Conservation (phyloP, 2,888 invertebrate species). For the Tenthredo livida region DNA sequence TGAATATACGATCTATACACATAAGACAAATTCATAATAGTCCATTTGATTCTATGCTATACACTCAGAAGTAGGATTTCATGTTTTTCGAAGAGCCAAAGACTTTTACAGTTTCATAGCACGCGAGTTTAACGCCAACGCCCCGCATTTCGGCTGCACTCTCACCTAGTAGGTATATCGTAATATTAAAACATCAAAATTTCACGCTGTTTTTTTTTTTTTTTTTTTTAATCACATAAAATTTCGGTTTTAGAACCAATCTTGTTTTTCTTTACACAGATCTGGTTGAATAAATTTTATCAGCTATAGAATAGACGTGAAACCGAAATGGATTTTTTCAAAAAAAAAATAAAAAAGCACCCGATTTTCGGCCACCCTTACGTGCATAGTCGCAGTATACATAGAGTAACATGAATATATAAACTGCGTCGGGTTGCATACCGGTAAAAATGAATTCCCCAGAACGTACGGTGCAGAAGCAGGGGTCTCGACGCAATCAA, state of each 20-base stretch:
- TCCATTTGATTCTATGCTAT: no score
- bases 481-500: not conserved
- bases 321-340: no score
- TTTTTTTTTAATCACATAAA: not conserved
- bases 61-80: no score
- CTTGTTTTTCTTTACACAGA: no score
- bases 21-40: no score
- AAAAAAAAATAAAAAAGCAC: not conserved
- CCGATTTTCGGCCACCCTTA: not conserved
- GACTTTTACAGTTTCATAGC: slow-evolving; percentile 8
- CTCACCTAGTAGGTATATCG: not conserved
- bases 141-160: not conserved
- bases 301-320: no score
- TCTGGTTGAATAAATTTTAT: no score
- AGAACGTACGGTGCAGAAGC: not conserved
- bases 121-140: slow-evolving; percentile 17
- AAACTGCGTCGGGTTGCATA: not conserved
- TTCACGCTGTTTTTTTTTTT: not conserved
- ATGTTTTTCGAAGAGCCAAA: not conserved
- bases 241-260: not conserved
- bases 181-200: not conserved
- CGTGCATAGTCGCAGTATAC: not conserved
- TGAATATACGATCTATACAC: not conserved
- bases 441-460: not conserved
- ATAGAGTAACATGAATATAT: not conserved